Base-by-base conservation (phyloP, 2,888 invertebrate genomes). In the Apamea anceps region DNA sequence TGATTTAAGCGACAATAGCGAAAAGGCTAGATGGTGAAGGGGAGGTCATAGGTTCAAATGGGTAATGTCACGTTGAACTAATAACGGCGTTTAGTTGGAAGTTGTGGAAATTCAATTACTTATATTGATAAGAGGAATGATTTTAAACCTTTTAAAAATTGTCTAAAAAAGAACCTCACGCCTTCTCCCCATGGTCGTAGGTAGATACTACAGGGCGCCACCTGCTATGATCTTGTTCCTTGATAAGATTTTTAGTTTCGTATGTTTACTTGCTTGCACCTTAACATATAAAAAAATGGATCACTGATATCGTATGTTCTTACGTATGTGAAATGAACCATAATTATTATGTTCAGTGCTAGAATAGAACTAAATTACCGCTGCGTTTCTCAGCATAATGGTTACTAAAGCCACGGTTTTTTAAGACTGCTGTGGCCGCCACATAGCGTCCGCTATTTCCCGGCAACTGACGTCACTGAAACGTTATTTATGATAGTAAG, bases 21-120 rank as follows among this genome's bases (percentile, higher is more conserved):
- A 73, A 81, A 66, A 51, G 70, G 70, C 37, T 79, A 21, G 54
- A 15, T 75, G 28, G 76, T 65, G 79, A 66, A 81, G 66, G 67
- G 62, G 32, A 79, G 82, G 65, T 66, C 70, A 6, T 15, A 37
- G 73, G 70, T 84, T 79, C 45, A 83, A 83, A 78, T 82, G 63
- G 72, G 57, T 83, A 73, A 77, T 63, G 62, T 32, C 62, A 68
- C 48, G n/a, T 42, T 25, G 13, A 65, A 54, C 51, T 25, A 70
- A 82, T 28, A 72, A 62, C 8, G 32, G 45, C n/a, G 8, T 70
- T 45, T 62, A 18, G 37, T 65, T 15, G 10, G 54, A 54, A 32
- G 32, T 32, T 72, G 77, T 71, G 15, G 54, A 54, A 77, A 81
- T 81, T 37, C 10, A 60, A 68, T 63, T 21, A 2, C 15, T 3